These are phyloP conservation scores for Euwallacea fornicatus DNA, from an alignment of 1,140 invertebrate species.

Conservation along the genomic window DNA sequence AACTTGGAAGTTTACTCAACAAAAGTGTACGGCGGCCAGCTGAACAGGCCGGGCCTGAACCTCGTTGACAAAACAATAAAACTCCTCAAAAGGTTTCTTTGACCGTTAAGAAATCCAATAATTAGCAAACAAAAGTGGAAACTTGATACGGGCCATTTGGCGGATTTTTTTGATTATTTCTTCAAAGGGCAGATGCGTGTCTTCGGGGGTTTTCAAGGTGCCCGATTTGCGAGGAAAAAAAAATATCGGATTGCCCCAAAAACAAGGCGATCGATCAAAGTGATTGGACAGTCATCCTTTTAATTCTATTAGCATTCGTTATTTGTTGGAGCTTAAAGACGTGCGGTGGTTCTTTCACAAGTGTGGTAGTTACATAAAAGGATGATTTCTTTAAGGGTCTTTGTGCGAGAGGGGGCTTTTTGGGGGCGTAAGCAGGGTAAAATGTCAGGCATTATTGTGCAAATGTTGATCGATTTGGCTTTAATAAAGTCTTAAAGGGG, in stretches of 20 bases:
- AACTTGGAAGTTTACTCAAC: slow-evolving; percentile 8
- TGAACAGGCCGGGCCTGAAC: not conserved
- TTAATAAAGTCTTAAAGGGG: too few species aligned
- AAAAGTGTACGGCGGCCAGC: not conserved
- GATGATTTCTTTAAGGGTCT: not conserved
- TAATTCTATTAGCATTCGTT: slow-evolving; percentile 4
- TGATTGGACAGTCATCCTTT: slow-evolving; percentile 5
- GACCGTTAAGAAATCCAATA: slow-evolving; percentile 6
- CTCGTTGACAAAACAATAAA: not conserved
- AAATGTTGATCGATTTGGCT: slow-evolving; percentile 8
- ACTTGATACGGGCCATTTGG: slow-evolving; percentile 6
- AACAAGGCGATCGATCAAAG: slow-evolving; percentile 15
- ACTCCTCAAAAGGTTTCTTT: not conserved
- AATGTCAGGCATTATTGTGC: not conserved
- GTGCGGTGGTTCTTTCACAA: not conserved
- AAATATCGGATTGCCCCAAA: slow-evolving; percentile 9
- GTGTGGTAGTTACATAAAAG: not conserved
- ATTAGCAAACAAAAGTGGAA: slow-evolving; percentile 5
- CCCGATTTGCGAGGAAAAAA: not conserved
- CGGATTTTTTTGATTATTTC: slow-evolving; percentile 5
- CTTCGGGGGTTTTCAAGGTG: not conserved
- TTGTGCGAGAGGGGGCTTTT: not conserved
- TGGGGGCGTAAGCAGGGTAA: slow-evolving; percentile 3
- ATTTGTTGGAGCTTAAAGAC: not conserved
- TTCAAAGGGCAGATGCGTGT: not conserved